Conservation (phyloP, 2,888 invertebrate genomes). For the Amphiduros pacificus region DNA sequence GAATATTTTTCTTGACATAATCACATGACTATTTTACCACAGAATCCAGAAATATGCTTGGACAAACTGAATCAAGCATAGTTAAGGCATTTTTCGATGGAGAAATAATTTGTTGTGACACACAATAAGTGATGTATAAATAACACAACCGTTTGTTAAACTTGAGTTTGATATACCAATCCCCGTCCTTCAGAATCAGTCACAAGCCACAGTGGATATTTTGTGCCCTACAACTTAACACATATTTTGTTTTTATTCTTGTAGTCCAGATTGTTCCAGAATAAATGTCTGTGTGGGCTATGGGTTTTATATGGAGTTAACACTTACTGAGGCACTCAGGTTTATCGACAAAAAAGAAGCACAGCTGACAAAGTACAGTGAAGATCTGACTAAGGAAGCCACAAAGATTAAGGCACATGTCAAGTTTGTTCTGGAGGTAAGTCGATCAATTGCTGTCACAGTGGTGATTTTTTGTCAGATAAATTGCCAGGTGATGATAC, state of each 20-base stretch:
- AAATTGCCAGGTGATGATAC: neutral
- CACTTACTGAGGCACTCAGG: slow-evolving; percentile 70
- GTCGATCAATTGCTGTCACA: neutral
- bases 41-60: no score
- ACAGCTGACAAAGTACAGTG: slow-evolving; percentile 68
- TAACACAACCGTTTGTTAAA: no score
- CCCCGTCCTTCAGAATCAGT: no score
- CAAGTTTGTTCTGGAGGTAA: slow-evolving; percentile 73
- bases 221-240: no score
- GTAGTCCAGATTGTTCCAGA: slow-evolving; percentile 65
- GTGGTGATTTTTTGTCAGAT: neutral
- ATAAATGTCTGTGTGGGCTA: slow-evolving; percentile 77
- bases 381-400: slow-evolving; percentile 69
- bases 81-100: no score
- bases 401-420: slow-evolving; percentile 77
- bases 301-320: slow-evolving; percentile 75
- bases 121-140: no score
- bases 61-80: no score
- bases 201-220: no score
- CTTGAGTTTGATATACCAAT: no score
- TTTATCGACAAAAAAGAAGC: slow-evolving; percentile 73
- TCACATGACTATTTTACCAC: no score
- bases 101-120: no score
- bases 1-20: no score
- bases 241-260: slow-evolving; percentile 18